Evolutionary conservation across 2,113 vertebrate species (phyloP).

Genomic region (Muscicapa adusta): DNA sequence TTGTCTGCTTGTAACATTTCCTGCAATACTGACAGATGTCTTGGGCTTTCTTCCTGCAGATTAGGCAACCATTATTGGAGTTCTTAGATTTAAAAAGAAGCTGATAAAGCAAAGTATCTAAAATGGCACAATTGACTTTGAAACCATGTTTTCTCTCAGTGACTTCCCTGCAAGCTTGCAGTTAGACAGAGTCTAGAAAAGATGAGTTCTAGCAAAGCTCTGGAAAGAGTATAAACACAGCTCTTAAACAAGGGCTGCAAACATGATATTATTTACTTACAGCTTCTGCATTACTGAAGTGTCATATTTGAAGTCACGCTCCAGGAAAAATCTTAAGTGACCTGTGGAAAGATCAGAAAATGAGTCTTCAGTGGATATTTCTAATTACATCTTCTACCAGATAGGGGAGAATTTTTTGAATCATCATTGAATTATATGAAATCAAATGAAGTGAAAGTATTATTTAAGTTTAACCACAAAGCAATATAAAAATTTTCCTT

Average conservation of each 20-base stretch:
- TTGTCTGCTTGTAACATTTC: background rate
- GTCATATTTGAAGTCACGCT: constrained; percentile 37
- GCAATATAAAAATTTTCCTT: background rate
- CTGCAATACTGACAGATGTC: constrained; percentile 1
- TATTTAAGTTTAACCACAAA: background rate
- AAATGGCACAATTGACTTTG: background rate
- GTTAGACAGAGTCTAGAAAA: background rate
- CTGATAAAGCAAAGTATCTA: background rate
- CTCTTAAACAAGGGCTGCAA: background rate
- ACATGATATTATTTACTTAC: constrained; percentile 41
- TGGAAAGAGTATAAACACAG: background rate
- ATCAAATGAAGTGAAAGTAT: background rate
- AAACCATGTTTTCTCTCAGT: background rate
- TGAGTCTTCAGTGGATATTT: background rate
- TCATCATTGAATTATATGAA: background rate
- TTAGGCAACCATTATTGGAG: background rate
- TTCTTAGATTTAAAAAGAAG: background rate
- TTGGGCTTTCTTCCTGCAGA: background rate
- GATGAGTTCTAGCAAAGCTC: background rate
- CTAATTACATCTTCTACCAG: background rate
- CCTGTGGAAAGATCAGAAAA: constrained; percentile 48
- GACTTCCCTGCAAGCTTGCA: background rate
- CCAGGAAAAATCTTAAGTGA: constrained; percentile 24
- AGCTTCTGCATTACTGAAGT: constrained; percentile 63
- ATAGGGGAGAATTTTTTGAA: background rate